These are phyloP conservation scores for Bufo gargarizans DNA, from an alignment of 2,113 vertebrate genomes.

Conservation along the genomic window DNA sequence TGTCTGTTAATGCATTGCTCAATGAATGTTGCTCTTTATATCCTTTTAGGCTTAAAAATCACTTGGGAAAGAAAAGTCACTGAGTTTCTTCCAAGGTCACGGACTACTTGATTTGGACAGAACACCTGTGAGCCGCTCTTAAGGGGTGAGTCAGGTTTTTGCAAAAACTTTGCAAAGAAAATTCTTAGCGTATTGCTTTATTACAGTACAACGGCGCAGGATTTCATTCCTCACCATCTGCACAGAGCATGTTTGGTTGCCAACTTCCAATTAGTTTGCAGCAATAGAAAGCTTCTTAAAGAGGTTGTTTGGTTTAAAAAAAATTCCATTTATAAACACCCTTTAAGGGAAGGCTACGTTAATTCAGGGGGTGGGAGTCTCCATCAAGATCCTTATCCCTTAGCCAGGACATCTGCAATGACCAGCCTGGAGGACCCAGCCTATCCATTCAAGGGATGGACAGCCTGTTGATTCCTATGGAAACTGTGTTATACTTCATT, in stretches of 20 bases:
- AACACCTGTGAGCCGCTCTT: neutral
- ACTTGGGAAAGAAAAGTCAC: neutral
- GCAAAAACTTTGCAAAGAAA: neutral
- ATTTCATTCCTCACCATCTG: neutral
- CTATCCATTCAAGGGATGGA: too few relatives aligned
- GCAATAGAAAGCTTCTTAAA: neutral
- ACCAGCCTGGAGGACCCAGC: too few relatives aligned
- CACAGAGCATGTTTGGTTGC: neutral
- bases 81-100: slow-evolving; percentile 11
- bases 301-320: neutral
- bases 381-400: too few relatives aligned
- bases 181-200: neutral
- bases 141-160: neutral
- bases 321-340: neutral
- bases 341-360: neutral
- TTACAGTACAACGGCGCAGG: neutral
- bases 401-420: neutral
- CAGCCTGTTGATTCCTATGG: neutral
- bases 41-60: slow-evolving; percentile 7
- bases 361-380: neutral
- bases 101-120: neutral
- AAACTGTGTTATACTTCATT: neutral
- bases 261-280: neutral
- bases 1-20: slow-evolving; percentile 64
- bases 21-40: slow-evolving; percentile 7